phyloP scores from a whole-genome alignment of 2,113 vertebrate genomes.

The Ranitomeya imitator region DNA sequence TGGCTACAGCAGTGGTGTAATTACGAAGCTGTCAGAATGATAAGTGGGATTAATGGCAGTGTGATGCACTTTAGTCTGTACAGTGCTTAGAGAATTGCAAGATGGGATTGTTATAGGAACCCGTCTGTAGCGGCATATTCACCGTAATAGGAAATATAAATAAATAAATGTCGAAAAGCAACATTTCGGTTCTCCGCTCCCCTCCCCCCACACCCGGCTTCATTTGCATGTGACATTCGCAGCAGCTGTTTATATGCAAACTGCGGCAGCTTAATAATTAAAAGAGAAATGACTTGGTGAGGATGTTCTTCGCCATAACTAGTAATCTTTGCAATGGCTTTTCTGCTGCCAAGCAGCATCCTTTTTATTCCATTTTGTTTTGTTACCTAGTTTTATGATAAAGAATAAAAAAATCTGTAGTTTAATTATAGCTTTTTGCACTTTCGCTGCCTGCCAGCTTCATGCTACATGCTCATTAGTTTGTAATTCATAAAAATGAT shows the following conservation, averaged over 20 bases:
- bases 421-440: conserved; percentile 57
- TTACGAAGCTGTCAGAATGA: conserved; percentile 90
- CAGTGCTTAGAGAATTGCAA: conserved; percentile 80
- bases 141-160: conserved; percentile 64
- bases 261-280: conserved; percentile 74
- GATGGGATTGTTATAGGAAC: conserved; percentile 84
- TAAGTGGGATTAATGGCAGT: conserved; percentile 94
- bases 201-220: conserved; percentile 58
- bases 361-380: conserved; percentile 61
- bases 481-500: conserved; percentile 13
- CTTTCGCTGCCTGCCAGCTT: conserved; percentile 40
- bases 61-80: conserved; percentile 85
- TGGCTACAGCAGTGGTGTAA: conserved; percentile 81
- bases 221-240: conserved; percentile 80
- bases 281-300: conserved; percentile 70
- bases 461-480: conserved; percentile 58
- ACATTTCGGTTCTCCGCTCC: conserved; percentile 73
- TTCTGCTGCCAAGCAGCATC: conserved; percentile 60
- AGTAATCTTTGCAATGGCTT: conserved; percentile 60
- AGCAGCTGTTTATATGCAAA: conserved; percentile 83
- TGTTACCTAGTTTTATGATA: conserved; percentile 24
- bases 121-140: conserved; percentile 79
- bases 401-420: neutral
- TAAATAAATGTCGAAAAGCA: conserved; percentile 62
- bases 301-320: conserved; percentile 63